A percentile compares a stretch with the other conserved stretches of the same genome.
These are phyloP conservation scores for Leptocoma aspasia DNA, from an alignment of 2,113 vertebrate genomes.

Conservation along the genomic window DNA sequence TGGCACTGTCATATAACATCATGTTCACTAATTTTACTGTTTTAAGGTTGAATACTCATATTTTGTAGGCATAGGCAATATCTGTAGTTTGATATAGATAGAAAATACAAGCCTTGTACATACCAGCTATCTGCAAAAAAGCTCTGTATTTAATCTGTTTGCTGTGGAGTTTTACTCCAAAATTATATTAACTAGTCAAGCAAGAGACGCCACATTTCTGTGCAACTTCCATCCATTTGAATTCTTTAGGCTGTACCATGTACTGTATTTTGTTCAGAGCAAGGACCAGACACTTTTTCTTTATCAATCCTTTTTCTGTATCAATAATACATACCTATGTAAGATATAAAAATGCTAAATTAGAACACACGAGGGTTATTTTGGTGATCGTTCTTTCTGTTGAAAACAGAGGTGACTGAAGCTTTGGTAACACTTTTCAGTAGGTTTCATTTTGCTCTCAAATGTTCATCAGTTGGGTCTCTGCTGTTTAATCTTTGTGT, in stretches of 20 bases:
- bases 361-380: background rate
- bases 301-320: background rate
- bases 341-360: background rate
- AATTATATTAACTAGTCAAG: background rate
- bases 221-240: background rate
- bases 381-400: background rate
- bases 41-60: background rate
- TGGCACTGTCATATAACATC: background rate
- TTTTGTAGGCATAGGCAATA: background rate
- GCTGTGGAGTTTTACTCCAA: accelerated
- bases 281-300: background rate
- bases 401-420: background rate
- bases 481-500: background rate
- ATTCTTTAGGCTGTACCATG: accelerated
- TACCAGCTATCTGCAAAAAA: background rate
- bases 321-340: background rate
- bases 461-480: background rate
- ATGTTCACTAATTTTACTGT: background rate
- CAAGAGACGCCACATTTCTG: background rate
- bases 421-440: background rate
- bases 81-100: accelerated
- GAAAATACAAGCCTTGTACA: background rate
- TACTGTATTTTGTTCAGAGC: background rate
- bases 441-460: background rate
- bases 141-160: background rate